A percentile compares a stretch with the other conserved stretches of the same genome.
phyloP scores from a whole-genome alignment of 2,888 invertebrate genomes.

The Pyrocoelia pectoralis region DNA sequence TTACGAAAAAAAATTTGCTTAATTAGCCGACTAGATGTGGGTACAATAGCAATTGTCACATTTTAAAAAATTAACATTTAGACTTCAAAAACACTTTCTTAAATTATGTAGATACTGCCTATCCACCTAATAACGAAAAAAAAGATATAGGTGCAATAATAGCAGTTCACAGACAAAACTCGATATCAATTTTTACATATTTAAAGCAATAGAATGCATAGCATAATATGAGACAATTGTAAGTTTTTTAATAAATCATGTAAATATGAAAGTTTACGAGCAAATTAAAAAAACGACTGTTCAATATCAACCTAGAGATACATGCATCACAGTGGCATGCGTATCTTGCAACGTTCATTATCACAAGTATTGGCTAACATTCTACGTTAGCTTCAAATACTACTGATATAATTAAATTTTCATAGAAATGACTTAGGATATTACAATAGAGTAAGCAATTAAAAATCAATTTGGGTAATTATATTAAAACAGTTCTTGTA shows the following conservation, averaged over 20 bases:
- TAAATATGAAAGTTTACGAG: neutral
- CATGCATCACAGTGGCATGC: slow-evolving; percentile 31
- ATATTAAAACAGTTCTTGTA: slow-evolving; percentile 10
- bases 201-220: too few relatives aligned
- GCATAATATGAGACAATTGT: too few relatives aligned
- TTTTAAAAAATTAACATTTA: neutral
- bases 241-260: too few relatives aligned
- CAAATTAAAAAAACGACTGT: slow-evolving; percentile 17
- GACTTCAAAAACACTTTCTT: neutral
- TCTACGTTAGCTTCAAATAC: slow-evolving; percentile 30
- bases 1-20: neutral
- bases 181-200: too few relatives aligned
- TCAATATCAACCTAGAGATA: slow-evolving; percentile 30
- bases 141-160: neutral
- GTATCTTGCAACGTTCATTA: slow-evolving; percentile 34
- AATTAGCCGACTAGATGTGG: slow-evolving; percentile 3
- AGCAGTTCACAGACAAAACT: too few relatives aligned
- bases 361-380: slow-evolving; percentile 33
- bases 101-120: neutral
- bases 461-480: slow-evolving; percentile 7
- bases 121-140: neutral
- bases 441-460: slow-evolving; percentile 12
- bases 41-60: neutral
- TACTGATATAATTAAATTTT: slow-evolving; percentile 21
- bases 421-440: slow-evolving; percentile 12